Base-by-base conservation (phyloP, 2,797 vertebrate genomes). In the Enteromius afrohamiltoni region DNA sequence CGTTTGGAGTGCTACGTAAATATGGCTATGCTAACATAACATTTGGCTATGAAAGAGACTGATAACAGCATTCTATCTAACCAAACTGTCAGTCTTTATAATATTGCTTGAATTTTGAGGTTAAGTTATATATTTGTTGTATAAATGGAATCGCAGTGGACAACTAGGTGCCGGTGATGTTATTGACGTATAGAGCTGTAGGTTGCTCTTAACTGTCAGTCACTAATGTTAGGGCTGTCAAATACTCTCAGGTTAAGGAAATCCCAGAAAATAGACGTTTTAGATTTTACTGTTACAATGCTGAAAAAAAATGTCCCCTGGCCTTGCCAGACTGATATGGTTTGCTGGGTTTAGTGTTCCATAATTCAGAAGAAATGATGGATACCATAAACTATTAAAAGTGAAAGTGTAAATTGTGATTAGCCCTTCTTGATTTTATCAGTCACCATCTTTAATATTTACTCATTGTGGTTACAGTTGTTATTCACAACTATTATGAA, bases 151-250 rank as follows among this genome's bases (percentile, higher is more conserved):
- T 0, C 0, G 0, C 26, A 53, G 29, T 34, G 70, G 10, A 34
- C 70, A 74, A 51, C 70, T n/a, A 34, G 47, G 47, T 73, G 26
- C 29, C 5, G 4, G 45, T 31, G 26, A 34, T 73, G 47, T 51
- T 73, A 21, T 21, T 73, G 60, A 62, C 23, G 29, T 26, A 62
- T 17, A 31, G 6, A 53, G 29, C 14, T 53, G 2, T 34, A 10
- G 29, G 29, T 74, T 74, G 29, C n/a, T n/a, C 49, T 53, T 34
- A 34, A 19, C 71, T 34, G 47, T 74, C 70, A 51, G 17, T 73
- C 17, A 73, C 47, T 53, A 34, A 34, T 73, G 17, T 53, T 73
- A 53, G 47, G 47, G 26, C 23, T 51, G 70, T 51, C 70, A 53
- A 53, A 53, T 29, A 74, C 70, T 31, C 26, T 31, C 9, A 34